A percentile compares a stretch with the other conserved stretches of the same genome.
Evolutionary conservation across 2,113 vertebrate genomes (phyloP).

Genomic region (Macroglossus sobrinus): DNA sequence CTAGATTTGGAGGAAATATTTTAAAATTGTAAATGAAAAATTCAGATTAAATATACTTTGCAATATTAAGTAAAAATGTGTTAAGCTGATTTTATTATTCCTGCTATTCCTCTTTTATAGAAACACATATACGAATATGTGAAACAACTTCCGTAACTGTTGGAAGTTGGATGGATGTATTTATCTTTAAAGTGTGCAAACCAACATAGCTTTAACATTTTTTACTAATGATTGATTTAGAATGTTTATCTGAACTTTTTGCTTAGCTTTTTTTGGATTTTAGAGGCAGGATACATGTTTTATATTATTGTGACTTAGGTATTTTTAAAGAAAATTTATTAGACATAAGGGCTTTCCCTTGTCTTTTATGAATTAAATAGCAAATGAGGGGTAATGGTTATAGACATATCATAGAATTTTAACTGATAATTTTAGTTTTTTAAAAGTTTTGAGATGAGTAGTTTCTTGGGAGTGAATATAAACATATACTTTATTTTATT

Average conservation of each 20-base stretch:
- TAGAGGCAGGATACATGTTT: background rate
- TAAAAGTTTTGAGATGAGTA: background rate
- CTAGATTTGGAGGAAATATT: conserved; percentile 1
- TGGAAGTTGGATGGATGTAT: background rate
- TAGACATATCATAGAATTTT: background rate
- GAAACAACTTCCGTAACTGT: conserved; percentile 1
- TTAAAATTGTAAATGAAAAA: background rate
- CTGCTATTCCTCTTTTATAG: background rate
- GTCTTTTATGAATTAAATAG: background rate
- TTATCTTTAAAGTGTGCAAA: background rate
- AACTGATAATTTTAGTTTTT: background rate
- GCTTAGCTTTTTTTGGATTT: background rate
- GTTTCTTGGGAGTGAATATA: conserved; percentile 18
- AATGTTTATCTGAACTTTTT: conserved; percentile 8
- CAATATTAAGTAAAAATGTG: background rate
- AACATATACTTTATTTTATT: background rate
- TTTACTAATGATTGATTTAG: background rate
- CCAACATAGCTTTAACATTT: background rate
- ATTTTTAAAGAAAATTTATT: conserved; percentile 2
- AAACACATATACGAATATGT: background rate
- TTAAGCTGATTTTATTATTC: background rate
- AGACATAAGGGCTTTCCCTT: background rate
- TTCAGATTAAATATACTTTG: background rate
- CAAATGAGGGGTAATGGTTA: background rate
- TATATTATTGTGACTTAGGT: background rate